A percentile compares a stretch with the other conserved stretches of the same genome.
Evolutionary conservation across 2,797 vertebrate species (phyloP).

Genomic region (Phalanger gymnotis): DNA sequence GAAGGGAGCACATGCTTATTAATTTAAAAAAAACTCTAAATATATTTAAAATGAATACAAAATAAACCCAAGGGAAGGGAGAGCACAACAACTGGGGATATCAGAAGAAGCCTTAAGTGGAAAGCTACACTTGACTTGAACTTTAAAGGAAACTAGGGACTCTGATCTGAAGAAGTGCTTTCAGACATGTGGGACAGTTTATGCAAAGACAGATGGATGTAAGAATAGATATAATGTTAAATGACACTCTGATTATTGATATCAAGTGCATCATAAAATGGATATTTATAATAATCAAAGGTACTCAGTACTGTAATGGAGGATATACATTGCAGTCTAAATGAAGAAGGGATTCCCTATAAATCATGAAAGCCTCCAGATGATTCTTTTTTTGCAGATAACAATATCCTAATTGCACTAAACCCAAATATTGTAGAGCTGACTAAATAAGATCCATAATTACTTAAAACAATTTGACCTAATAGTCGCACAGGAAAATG

Average conservation of each 20-base stretch:
- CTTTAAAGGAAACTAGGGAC: background rate
- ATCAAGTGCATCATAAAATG: background rate
- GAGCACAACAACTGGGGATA: no score
- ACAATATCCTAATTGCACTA: background rate
- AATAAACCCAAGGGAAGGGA: no score
- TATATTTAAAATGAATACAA: no score
- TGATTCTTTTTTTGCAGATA: background rate
- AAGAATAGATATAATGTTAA: background rate
- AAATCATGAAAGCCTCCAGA: background rate
- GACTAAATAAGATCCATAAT: background rate
- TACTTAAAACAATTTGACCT: background rate
- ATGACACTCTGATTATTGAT: background rate
- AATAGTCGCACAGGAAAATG: background rate
- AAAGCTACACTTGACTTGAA: no score
- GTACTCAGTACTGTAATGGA: background rate
- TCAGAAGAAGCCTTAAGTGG: no score
- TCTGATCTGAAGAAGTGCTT: background rate
- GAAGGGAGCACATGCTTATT: no score
- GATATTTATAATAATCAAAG: background rate
- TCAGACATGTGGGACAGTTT: background rate
- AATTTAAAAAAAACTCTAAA: no score
- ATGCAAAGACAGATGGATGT: background rate
- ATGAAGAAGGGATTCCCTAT: background rate
- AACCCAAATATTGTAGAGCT: background rate
- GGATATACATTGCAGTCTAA: background rate